Evolutionary conservation across 2,113 vertebrate genomes (phyloP).

Genomic region (Chinchilla lanigera): DNA sequence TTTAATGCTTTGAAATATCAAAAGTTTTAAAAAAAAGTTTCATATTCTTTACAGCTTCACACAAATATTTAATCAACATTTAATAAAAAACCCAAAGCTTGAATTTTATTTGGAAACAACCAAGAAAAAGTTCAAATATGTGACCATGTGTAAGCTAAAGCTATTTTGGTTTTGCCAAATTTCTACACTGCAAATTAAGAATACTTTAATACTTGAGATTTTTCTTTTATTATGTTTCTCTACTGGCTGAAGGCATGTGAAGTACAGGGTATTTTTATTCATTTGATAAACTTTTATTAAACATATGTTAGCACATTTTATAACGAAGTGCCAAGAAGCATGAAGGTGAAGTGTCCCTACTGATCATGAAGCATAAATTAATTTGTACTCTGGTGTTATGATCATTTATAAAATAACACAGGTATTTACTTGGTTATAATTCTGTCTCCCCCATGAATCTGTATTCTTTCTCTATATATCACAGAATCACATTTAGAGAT

Average conservation of each 20-base stretch:
- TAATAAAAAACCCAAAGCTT: not conserved
- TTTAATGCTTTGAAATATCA: not conserved
- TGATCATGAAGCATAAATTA: not conserved
- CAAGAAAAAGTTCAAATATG: not conserved
- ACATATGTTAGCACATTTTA: not conserved
- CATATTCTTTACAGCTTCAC: not conserved
- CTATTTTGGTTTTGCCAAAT: not conserved
- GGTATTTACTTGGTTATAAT: not conserved
- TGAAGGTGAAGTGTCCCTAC: not conserved
- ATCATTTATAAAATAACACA: not conserved
- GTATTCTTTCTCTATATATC: not conserved
- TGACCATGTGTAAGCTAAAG: not conserved
- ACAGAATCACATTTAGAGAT: not conserved
- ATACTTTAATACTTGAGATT: not conserved
- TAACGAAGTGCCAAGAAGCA: not conserved
- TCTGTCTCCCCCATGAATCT: not conserved
- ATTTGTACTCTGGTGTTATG: not conserved
- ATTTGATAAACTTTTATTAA: not conserved
- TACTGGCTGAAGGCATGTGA: not conserved
- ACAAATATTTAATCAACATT: not conserved
- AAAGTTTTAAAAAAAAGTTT: not conserved
- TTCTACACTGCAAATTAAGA: not conserved
- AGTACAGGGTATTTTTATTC: not conserved
- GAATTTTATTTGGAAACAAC: not conserved
- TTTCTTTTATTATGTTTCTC: not conserved